Evolutionary conservation across 2,888 invertebrate genomes (phyloP).

Genomic region (Parnassius apollo): DNA sequence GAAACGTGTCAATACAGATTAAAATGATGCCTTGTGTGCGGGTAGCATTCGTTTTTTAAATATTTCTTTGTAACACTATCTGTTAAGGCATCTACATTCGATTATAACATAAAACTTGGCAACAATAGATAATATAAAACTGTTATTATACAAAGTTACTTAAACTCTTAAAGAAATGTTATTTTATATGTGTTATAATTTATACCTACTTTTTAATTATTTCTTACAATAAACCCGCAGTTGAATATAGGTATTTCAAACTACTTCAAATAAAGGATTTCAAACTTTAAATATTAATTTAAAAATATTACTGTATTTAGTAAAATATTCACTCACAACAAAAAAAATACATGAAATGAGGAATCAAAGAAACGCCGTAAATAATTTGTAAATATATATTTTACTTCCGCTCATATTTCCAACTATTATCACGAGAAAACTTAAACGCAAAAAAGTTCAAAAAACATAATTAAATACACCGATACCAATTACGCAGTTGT

Average conservation of each 20-base stretch:
- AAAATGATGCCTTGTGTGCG: constrained; percentile 47
- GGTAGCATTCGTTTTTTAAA: constrained; percentile 34
- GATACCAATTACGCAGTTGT: constrained; percentile 37
- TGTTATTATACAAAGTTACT: no score
- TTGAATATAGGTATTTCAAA: no score
- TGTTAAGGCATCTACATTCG: constrained; percentile 9
- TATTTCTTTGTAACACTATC: constrained; percentile 29
- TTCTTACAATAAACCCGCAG: no score
- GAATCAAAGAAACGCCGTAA: no score
- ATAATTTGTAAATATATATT: not conserved
- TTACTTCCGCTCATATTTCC: constrained; percentile 1
- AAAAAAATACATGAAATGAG: no score
- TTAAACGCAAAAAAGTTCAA: constrained; percentile 27
- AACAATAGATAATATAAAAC: constrained; percentile 8
- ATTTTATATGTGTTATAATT: no score
- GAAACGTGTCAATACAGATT: constrained; percentile 78
- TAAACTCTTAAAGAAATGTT: no score
- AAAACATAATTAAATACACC: constrained; percentile 31
- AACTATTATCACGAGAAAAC: not conserved
- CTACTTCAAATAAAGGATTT: no score
- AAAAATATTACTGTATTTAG: no score
- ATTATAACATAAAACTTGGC: constrained; percentile 12
- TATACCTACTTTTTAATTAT: no score
- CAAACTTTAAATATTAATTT: no score
- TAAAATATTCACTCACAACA: no score